These are phyloP conservation scores for Oreochromis tanganicae DNA, from an alignment of 2,113 vertebrate genomes.

Conservation along the genomic window DNA sequence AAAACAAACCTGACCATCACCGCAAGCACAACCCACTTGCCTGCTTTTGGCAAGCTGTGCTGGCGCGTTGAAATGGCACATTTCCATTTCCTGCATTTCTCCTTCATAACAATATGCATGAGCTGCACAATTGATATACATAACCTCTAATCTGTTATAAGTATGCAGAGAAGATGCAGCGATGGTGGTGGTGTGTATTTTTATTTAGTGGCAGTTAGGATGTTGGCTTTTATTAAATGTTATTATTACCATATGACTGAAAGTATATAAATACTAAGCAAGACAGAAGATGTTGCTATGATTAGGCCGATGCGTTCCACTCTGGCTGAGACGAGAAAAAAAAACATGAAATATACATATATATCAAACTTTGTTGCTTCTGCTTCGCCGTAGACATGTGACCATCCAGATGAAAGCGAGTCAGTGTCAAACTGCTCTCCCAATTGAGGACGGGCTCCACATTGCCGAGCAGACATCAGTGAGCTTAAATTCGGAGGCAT, in stretches of 20 bases:
- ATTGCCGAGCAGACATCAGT: constrained; percentile 58
- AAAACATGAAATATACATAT: constrained; percentile 25
- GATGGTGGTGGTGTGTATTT: constrained; percentile 24
- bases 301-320: constrained; percentile 45
- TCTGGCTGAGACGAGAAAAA: constrained; percentile 1
- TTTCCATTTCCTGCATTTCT: constrained; percentile 61
- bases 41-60: constrained; percentile 52
- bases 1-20: constrained; percentile 59
- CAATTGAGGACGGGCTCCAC: constrained; percentile 66
- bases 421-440: constrained; percentile 63
- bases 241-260: constrained; percentile 65
- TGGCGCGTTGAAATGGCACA: constrained; percentile 56
- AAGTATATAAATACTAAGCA: constrained; percentile 35
- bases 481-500: constrained; percentile 61
- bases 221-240: constrained; percentile 72
- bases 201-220: constrained; percentile 50
- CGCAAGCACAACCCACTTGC: constrained; percentile 52
- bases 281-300: constrained; percentile 45
- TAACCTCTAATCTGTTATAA: constrained; percentile 63
- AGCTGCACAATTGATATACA: constrained; percentile 52
- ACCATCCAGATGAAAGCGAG: constrained; percentile 70
- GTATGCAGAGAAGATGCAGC: constrained; percentile 54
- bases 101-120: constrained; percentile 62
- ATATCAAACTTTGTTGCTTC: constrained; percentile 59
- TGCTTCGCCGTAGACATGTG: constrained; percentile 64